These are phyloP conservation scores for Chrysolina haemoptera DNA, from an alignment of 2,888 invertebrate species.

Conservation along the genomic window DNA sequence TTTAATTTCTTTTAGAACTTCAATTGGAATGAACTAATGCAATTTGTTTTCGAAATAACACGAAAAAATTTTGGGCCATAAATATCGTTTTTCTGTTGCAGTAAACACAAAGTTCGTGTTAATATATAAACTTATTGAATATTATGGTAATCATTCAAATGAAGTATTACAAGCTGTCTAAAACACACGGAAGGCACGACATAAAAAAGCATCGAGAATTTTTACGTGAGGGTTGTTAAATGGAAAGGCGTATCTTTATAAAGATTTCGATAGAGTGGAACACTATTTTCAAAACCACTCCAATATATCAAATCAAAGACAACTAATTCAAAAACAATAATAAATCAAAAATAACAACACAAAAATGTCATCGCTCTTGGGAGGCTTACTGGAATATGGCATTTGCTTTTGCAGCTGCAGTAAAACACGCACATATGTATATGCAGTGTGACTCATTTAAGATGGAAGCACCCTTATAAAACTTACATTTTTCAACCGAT, in stretches of 20 bases:
- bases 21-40: slow-evolving; percentile 30
- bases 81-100: slow-evolving; percentile 31
- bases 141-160: slow-evolving; percentile 46
- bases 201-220: slow-evolving; percentile 42
- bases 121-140: slow-evolving; percentile 43
- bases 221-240: slow-evolving; percentile 12
- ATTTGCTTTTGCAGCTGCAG: too few species aligned
- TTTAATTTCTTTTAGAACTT: slow-evolving; percentile 33
- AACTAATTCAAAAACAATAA: too few species aligned
- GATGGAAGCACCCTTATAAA: too few species aligned
- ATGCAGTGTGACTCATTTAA: too few species aligned
- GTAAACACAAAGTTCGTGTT: slow-evolving; percentile 25
- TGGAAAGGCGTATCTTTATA: slow-evolving; percentile 27
- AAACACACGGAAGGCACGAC: slow-evolving; percentile 47
- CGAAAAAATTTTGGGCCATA: slow-evolving; percentile 34
- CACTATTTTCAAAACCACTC: too few species aligned
- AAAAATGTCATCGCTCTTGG: too few species aligned
- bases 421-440: too few species aligned
- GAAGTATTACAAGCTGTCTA: slow-evolving; percentile 44
- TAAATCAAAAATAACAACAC: too few species aligned
- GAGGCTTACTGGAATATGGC: too few species aligned
- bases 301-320: too few species aligned
- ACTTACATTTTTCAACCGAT: too few species aligned
- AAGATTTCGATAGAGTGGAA: not conserved
- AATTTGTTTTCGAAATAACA: slow-evolving; percentile 27